phyloP scores from a whole-genome alignment of 2,888 invertebrate genomes.

The Esperia sulphurella region DNA sequence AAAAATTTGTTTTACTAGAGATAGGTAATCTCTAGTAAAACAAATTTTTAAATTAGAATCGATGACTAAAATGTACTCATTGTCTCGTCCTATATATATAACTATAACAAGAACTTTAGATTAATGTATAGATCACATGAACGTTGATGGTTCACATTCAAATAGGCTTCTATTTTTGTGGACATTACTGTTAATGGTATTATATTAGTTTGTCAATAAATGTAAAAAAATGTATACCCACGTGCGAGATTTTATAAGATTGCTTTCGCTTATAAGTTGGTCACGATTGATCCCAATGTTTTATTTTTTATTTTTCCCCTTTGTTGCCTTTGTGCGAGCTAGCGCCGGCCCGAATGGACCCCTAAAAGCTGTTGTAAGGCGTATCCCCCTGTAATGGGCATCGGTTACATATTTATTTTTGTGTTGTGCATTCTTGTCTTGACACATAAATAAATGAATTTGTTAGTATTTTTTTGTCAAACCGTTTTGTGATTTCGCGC shows the following conservation, averaged over 20 bases:
- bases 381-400: constrained; percentile 62
- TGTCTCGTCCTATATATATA: too few species aligned
- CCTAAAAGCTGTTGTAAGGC: constrained; percentile 69
- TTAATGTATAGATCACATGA: too few species aligned
- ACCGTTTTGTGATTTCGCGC: constrained; percentile 62
- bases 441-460: constrained; percentile 73
- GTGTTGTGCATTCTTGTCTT: constrained; percentile 71
- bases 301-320: constrained; percentile 60
- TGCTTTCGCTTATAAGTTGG: constrained; percentile 24
- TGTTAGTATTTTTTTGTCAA: constrained; percentile 43
- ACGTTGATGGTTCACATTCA: too few species aligned
- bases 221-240: too few species aligned
- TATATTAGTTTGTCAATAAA: too few species aligned
- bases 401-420: constrained; percentile 77
- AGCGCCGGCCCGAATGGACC: constrained; percentile 73
- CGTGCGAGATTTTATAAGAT: background rate
- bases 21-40: too few species aligned
- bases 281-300: constrained; percentile 31
- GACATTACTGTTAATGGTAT: too few species aligned
- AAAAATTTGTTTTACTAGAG: too few species aligned
- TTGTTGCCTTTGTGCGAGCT: constrained; percentile 72
- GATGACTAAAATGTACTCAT: too few species aligned
- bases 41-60: too few species aligned
- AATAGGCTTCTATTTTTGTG: too few species aligned
- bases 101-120: too few species aligned